These are phyloP conservation scores for Esperia sulphurella DNA, from an alignment of 2,888 invertebrate genomes.

Conservation along the genomic window DNA sequence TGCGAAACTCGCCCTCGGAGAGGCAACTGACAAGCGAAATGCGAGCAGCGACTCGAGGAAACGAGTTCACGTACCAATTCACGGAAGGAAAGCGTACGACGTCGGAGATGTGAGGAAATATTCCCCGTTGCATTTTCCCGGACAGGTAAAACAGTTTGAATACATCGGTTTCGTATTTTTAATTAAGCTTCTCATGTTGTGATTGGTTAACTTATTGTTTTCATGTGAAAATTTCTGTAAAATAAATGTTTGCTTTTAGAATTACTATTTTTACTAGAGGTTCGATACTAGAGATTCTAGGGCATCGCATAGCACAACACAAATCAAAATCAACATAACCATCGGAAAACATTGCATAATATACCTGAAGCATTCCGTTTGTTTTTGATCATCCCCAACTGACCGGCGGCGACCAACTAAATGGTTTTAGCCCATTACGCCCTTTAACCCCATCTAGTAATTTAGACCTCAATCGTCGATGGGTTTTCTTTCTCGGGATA, in stretches of 20 bases:
- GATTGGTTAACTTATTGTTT: neutral
- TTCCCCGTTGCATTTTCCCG: conserved; percentile 54
- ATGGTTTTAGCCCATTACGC: no score
- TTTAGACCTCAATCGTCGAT: no score
- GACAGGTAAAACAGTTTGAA: conserved; percentile 44
- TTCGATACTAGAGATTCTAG: no score
- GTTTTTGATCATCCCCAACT: no score
- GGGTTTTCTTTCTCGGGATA: no score
- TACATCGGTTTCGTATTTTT: conserved; percentile 10
- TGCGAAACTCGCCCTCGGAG: conserved; percentile 1
- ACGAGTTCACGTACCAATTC: conserved; percentile 28
- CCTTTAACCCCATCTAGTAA: no score
- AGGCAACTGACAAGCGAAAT: conserved; percentile 13
- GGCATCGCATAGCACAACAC: no score
- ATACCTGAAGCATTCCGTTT: no score
- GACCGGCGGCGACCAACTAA: no score
- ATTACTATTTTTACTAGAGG: neutral
- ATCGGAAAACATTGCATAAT: no score
- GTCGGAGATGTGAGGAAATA: conserved; percentile 41
- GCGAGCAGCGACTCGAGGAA: conserved; percentile 30
- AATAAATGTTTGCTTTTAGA: neutral
- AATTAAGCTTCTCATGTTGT: conserved; percentile 8
- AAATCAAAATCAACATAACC: no score
- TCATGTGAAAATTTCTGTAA: neutral
- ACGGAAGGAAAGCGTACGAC: conserved; percentile 31